phyloP scores from a whole-genome alignment of 2,113 vertebrate genomes.

The Leptodactylus fuscus region DNA sequence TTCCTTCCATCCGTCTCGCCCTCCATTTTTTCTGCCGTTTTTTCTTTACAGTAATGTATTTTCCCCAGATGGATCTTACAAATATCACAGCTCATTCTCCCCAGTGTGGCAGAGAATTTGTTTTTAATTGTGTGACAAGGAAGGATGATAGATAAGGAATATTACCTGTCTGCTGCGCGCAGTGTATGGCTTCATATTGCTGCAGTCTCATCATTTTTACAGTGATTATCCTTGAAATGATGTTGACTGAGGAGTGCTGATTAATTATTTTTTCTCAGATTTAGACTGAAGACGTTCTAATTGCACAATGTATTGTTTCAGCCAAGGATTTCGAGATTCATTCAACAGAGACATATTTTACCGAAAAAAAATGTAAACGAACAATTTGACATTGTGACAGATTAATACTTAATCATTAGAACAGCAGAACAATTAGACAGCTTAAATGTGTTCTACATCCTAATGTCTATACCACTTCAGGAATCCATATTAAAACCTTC shows the following conservation, averaged over 20 bases:
- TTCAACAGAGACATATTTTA: slow-evolving; percentile 72
- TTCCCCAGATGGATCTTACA: slow-evolving; percentile 17
- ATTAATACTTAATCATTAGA: slow-evolving; percentile 73
- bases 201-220: slow-evolving; percentile 64
- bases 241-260: slow-evolving; percentile 67
- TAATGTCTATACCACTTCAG: slow-evolving; percentile 71
- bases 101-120: slow-evolving; percentile 24
- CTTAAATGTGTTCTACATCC: slow-evolving; percentile 71
- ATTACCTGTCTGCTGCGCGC: slow-evolving; percentile 60
- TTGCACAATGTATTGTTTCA: slow-evolving; percentile 71
- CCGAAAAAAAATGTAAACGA: slow-evolving; percentile 65
- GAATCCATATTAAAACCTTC: slow-evolving; percentile 67
- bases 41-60: not conserved
- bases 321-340: slow-evolving; percentile 65
- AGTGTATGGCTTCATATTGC: slow-evolving; percentile 57
- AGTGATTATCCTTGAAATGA: slow-evolving; percentile 68
- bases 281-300: slow-evolving; percentile 71
- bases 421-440: slow-evolving; percentile 70
- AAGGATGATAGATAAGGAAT: slow-evolving; percentile 58
- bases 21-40: not conserved
- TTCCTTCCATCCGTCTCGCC: not conserved
- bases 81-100: slow-evolving; percentile 22
- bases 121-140: slow-evolving; percentile 49
- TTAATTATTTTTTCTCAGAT: slow-evolving; percentile 71
- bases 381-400: slow-evolving; percentile 74